Percentiles rank a stretch among this genome's conserved stretches.
Evolutionary conservation across 2,113 vertebrate genomes (phyloP).

Genomic region (Myrmophylax atrothorax): DNA sequence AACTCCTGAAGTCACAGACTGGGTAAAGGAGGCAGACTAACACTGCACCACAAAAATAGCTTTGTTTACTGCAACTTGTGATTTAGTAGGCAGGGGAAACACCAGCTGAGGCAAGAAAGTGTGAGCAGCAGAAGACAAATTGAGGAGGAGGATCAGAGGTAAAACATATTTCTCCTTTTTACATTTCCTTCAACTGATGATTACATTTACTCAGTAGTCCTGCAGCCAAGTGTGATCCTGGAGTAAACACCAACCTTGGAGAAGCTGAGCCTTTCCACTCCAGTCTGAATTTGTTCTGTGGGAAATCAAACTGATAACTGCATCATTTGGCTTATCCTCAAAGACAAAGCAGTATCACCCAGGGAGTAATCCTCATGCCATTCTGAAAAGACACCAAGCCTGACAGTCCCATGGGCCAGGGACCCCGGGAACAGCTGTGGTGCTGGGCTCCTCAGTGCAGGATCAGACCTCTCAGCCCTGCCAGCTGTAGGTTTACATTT

Average conservation of each 20-base stretch:
- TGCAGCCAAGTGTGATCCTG: not conserved
- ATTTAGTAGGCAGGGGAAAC: not conserved
- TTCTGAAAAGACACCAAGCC: not conserved
- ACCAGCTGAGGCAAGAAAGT: constrained; percentile 2
- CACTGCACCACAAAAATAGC: not conserved
- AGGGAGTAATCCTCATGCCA: not conserved
- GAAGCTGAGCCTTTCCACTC: not conserved
- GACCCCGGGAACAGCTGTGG: not conserved
- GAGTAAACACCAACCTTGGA: not conserved
- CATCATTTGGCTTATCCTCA: not conserved
- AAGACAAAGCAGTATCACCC: not conserved
- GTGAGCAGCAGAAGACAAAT: not conserved
- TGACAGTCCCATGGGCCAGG: fast-evolving
- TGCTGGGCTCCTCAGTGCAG: not conserved
- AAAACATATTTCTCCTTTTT: not conserved
- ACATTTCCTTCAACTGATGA: not conserved
- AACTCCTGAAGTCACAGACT: not conserved
- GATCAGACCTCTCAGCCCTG: not conserved
- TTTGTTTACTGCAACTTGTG: constrained; percentile 4
- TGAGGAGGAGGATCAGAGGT: not conserved
- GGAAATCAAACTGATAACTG: not conserved
- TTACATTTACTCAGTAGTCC: not conserved
- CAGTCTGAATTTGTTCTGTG: not conserved
- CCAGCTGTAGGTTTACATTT: fast-evolving
- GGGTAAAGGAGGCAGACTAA: not conserved